Evolutionary conservation across 2,113 vertebrate genomes (phyloP), one percentile per base, ranked within the genome.

Genomic region (Coptodon rendalli): DNA sequence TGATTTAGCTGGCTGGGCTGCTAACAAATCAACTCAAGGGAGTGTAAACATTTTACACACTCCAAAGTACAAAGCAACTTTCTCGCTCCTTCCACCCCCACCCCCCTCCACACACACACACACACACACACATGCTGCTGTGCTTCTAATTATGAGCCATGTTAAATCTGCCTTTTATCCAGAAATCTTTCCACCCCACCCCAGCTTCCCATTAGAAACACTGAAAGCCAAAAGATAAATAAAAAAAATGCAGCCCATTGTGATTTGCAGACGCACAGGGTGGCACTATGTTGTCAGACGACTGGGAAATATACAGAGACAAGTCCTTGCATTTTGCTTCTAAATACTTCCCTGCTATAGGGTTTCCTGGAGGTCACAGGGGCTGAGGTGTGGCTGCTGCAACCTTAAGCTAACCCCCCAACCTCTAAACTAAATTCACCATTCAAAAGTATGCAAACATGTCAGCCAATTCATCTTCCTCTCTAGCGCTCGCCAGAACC

Each of bases 21-120:
- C 92, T 90, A 94, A 94, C 92, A 95, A 96, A 96, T 94, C 90
- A 94, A 95, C 89, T 95, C 84, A 93, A 86, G 86, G 27, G 80
- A 73, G 57, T 86, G 90, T 87, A 93, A 89, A 93, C 94, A 92
- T 82, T 93, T 92, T 80, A 88, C 48, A 87, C 89, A 81, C 83
- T 87, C 86, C 59, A 80, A 88, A 92, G 86, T 68, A 85, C 73
- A 91, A 89, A 89, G 73, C 36, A 92, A 89, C 86, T 82, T 89
- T 85, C 56, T 87, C 36, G 40, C 76, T 71, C 48, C 36, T 48
- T 38, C 71, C 57, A n/a, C 53, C 24, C 48, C 53, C 31, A 12
- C 31, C 0, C 17, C 29, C 17, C 59, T 12, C 52, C 57, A 61
- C 27, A 17, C 56, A 57, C 24, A 29, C 9, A n/a, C 19, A n/a